Evolutionary conservation across 2,113 vertebrate species (phyloP).

Genomic region (Leptobrachium ailaonicum): DNA sequence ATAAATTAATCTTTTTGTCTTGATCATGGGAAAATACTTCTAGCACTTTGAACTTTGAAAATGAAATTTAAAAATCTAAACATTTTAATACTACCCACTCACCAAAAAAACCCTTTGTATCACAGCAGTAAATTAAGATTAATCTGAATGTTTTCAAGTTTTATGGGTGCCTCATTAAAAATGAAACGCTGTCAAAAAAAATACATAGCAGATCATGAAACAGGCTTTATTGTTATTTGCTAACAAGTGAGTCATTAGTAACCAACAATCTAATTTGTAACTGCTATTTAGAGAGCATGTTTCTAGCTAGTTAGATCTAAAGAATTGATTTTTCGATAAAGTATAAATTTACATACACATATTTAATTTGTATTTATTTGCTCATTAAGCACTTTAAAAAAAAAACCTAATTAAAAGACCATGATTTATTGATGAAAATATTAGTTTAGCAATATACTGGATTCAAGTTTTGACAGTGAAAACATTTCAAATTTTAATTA

Average conservation of each 20-base stretch:
- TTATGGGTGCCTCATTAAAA: too few relatives aligned
- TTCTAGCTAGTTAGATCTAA: background rate
- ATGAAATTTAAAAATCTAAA: too few relatives aligned
- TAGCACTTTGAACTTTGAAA: too few relatives aligned
- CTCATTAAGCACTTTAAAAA: constrained; percentile 20
- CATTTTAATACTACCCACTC: too few relatives aligned
- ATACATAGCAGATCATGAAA: too few relatives aligned
- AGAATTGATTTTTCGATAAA: background rate
- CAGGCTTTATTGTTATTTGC: too few relatives aligned
- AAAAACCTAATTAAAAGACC: constrained; percentile 2
- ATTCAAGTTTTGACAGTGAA: constrained; percentile 3
- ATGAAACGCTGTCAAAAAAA: too few relatives aligned
- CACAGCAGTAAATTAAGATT: too few relatives aligned
- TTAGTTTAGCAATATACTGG: background rate
- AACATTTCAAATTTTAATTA: constrained; percentile 33
- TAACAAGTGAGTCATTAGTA: constrained; percentile 7
- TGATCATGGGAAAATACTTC: too few relatives aligned
- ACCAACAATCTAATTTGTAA: constrained; percentile 16
- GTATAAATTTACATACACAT: constrained; percentile 9
- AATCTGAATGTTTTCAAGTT: too few relatives aligned
- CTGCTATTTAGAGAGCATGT: constrained; percentile 1
- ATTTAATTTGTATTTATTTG: constrained; percentile 6
- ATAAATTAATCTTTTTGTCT: too few relatives aligned
- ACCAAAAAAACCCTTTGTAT: too few relatives aligned
- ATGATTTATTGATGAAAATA: constrained; percentile 12